Conservation (phyloP, 2,888 invertebrate genomes). For the Leptopterna dolabrata region DNA sequence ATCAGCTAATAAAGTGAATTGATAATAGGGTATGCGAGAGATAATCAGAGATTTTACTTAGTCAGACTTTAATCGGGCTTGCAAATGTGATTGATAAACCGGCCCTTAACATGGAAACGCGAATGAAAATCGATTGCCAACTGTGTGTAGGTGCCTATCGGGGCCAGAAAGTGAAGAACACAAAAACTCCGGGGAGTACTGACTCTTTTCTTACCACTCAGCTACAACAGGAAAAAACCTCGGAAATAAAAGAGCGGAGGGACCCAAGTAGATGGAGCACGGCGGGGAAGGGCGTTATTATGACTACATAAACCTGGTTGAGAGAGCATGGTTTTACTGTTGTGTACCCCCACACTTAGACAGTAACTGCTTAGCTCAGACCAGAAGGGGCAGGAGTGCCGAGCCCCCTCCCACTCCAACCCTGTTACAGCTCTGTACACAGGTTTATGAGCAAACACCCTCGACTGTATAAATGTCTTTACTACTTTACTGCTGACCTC, state of each 20-base stretch:
- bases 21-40: too few relatives aligned
- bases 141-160: neutral
- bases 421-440: conserved; percentile 51
- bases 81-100: too few relatives aligned
- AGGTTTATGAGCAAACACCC: conserved; percentile 54
- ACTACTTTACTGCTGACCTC: conserved; percentile 48
- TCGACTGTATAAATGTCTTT: conserved; percentile 47
- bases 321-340: conserved; percentile 34
- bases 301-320: conserved; percentile 50
- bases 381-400: neutral
- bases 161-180: neutral
- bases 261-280: neutral
- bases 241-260: conserved; percentile 40
- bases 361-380: conserved; percentile 38
- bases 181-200: neutral
- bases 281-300: conserved; percentile 30
- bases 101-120: too few relatives aligned
- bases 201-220: neutral
- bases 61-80: too few relatives aligned
- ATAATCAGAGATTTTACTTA: too few relatives aligned
- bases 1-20: too few relatives aligned
- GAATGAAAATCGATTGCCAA: neutral
- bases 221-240: conserved; percentile 23
- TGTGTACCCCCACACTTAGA: conserved; percentile 40
- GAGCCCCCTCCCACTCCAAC: neutral